A percentile compares a stretch with the other conserved stretches of the same genome.
Conservation (phyloP, 2,888 invertebrate genomes). For the Coelinius sp. region DNA sequence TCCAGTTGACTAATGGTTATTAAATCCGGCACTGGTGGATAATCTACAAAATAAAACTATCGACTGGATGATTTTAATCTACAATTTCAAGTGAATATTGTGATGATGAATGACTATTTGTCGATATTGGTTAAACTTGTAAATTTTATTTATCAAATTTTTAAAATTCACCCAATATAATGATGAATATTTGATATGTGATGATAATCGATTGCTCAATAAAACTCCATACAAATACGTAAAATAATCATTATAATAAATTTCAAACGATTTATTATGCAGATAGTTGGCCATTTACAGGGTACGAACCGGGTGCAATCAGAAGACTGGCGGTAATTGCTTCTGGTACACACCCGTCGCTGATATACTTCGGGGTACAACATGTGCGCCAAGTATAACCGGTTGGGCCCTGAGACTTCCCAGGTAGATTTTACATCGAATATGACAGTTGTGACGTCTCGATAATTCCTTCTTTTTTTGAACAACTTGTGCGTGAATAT, state of each 20-base stretch:
- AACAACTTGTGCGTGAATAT: slow-evolving; percentile 1
- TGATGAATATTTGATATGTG: neutral
- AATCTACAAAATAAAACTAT: slow-evolving; percentile 14
- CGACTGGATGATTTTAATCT: neutral
- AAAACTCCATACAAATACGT: slow-evolving; percentile 2
- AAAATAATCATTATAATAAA: slow-evolving; percentile 19
- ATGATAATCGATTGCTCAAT: neutral
- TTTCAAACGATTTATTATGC: slow-evolving; percentile 51
- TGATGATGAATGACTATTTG: slow-evolving; percentile 8
- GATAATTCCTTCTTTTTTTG: slow-evolving; percentile 16
- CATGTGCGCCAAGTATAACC: slow-evolving; percentile 22
- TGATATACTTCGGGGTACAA: slow-evolving; percentile 1
- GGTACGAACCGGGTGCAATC: slow-evolving; percentile 50
- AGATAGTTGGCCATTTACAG: slow-evolving; percentile 53
- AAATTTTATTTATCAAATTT: too few relatives aligned
- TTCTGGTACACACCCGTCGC: slow-evolving; percentile 38
- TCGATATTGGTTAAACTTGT: too few relatives aligned
- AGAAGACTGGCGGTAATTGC: slow-evolving; percentile 50
- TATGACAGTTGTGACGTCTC: slow-evolving; percentile 39
- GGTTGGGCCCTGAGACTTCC: slow-evolving; percentile 34
- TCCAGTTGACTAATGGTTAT: slow-evolving; percentile 60
- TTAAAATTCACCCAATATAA: too few relatives aligned
- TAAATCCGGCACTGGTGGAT: slow-evolving; percentile 52
- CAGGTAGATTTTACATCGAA: slow-evolving; percentile 33
- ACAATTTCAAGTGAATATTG: neutral